Base-by-base conservation (phyloP, 2,888 invertebrate species). In the Patella caerulea region DNA sequence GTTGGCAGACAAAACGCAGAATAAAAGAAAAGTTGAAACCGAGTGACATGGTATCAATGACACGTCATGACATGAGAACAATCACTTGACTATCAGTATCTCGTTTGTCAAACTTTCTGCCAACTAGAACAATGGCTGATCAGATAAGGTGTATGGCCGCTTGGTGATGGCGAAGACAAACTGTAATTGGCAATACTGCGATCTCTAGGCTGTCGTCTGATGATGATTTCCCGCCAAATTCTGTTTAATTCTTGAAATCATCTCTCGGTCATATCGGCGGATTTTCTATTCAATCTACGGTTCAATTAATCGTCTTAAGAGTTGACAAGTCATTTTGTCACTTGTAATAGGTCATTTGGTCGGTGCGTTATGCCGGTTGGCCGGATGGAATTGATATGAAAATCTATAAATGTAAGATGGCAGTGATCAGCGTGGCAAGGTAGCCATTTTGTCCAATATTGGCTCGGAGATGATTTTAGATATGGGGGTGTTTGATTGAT, bases 101-200 rank as follows among this genome's bases (percentile, higher is more conserved):
- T 65, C 65, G 24, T 65, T 65, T 65, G 65, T 65, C 65, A 65
- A 65, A 65, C 65, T 65, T 65, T 65, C 65, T 65, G 65, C 65
- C 65, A 65, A 24, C 14, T 24, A 65, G 65, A 65, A 65, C 65
- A 65, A 65, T 65, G 24, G 65, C 14, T 65, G 65, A 65, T 65
- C 65, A 65, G 65, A 65, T 65, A 65, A 65, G 65, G 65, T 65
- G 65, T 24, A 65, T 65, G 24, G 65, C 65, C 65, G 19, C 45
- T 45, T 45, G 45, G 45, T 45, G 45, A 45, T 65, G 19, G 65
- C 14, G 19, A 65, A 19, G 19, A 24, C 19, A 24, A 65, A 65
- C 65, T 65, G 65, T 65, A 65, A 65, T 65, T 65, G 65, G 19
- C 65, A 65, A 65, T 9, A 24, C 14, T 65, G 45, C 19, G 24